A percentile compares a stretch with the other conserved stretches of the same genome.
Evolutionary conservation across 2,888 invertebrate species (phyloP).

Genomic region (Leptinotarsa rubiginosa): DNA sequence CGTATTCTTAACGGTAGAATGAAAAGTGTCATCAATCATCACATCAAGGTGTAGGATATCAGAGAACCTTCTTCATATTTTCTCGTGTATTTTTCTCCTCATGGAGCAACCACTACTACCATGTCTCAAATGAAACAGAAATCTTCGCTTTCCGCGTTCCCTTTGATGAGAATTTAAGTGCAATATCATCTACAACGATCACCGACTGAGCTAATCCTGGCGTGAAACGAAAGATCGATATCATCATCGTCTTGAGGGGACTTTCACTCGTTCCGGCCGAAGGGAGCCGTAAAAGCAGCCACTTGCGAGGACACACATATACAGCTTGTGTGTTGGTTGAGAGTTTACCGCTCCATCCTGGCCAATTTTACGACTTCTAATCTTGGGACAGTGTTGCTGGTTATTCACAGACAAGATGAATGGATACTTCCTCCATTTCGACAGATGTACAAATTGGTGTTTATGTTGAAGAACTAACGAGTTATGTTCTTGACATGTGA

Average conservation of each 20-base stretch:
- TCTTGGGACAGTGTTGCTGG: background rate
- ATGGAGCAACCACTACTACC: background rate
- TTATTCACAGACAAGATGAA: background rate
- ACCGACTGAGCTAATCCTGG: slow-evolving; percentile 33
- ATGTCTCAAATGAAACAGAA: background rate
- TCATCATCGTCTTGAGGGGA: slow-evolving; percentile 34
- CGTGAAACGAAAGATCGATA: slow-evolving; percentile 39
- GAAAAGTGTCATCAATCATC: too few relatives aligned
- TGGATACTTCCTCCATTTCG: background rate
- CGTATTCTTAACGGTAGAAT: too few relatives aligned
- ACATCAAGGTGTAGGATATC: too few relatives aligned
- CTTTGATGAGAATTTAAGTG: slow-evolving; percentile 3
- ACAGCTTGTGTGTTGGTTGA: slow-evolving; percentile 1
- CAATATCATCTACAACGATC: background rate
- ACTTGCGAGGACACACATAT: slow-evolving; percentile 35
- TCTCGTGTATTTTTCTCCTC: background rate
- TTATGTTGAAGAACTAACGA: too few relatives aligned
- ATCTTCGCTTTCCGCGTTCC: slow-evolving; percentile 66
- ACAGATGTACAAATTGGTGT: background rate
- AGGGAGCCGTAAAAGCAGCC: slow-evolving; percentile 32
- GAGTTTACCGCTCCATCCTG: slow-evolving; percentile 14
- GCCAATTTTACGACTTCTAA: slow-evolving; percentile 4
- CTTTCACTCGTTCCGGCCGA: slow-evolving; percentile 35
- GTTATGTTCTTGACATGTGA: too few relatives aligned
- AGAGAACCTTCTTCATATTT: background rate